These are phyloP conservation scores for Myathropa florea DNA, from an alignment of 2,888 invertebrate species.

Conservation along the genomic window DNA sequence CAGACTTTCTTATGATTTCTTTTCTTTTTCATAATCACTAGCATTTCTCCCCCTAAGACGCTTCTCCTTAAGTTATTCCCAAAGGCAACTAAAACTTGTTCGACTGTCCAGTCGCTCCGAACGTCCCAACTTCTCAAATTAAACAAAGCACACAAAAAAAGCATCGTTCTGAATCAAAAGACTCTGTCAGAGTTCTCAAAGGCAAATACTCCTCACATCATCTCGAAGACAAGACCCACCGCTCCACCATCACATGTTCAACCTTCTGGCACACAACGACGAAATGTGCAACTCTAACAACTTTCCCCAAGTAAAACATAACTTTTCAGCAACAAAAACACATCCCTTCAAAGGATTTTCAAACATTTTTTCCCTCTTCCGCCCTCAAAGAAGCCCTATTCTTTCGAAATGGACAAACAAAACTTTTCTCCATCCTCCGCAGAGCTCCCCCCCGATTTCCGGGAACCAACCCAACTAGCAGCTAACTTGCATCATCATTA, in stretches of 20 bases:
- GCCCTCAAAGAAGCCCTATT: neutral
- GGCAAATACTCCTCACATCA: neutral
- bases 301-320: constrained; percentile 17
- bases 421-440: neutral
- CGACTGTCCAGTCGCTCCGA: neutral
- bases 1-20: no score
- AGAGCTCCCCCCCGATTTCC: no score
- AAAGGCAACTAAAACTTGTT: neutral
- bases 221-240: neutral
- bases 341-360: neutral
- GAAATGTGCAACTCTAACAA: constrained; percentile 16
- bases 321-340: constrained; percentile 3
- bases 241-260: constrained; percentile 18
- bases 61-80: neutral
- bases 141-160: neutral
- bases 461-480: no score
- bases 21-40: neutral
- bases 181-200: neutral
- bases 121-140: neutral
- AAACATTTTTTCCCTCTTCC: neutral
- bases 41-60: neutral
- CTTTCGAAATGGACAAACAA: neutral
- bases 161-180: neutral
- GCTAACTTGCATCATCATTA: constrained; percentile 21
- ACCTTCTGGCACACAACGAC: neutral